phyloP scores from a whole-genome alignment of 2,113 vertebrate species.

The Chloroceryle aenea region DNA sequence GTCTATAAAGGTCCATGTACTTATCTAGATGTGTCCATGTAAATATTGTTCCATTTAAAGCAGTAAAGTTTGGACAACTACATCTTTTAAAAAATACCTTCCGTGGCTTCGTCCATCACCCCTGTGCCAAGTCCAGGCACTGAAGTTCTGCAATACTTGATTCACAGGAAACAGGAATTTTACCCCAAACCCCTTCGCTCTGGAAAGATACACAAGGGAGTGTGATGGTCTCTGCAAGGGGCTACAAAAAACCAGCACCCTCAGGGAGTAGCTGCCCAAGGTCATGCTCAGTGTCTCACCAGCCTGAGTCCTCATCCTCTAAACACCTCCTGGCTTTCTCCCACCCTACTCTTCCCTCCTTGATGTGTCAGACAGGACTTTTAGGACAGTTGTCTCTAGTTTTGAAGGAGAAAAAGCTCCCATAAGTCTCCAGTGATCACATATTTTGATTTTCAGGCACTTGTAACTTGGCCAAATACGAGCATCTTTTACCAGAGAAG shows the following conservation, averaged over 20 bases:
- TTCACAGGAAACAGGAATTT: neutral
- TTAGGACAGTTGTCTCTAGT: no score
- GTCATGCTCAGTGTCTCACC: neutral
- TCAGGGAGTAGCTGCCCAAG: no score
- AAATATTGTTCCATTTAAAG: neutral
- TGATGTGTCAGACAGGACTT: rapidly evolving
- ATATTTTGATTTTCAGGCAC: neutral
- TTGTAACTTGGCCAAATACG: neutral
- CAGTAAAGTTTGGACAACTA: neutral
- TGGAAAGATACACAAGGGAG: neutral
- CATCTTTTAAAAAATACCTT: neutral
- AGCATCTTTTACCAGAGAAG: neutral
- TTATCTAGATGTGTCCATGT: neutral
- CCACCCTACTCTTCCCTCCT: neutral
- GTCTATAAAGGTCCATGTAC: neutral
- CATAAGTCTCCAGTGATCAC: neutral
- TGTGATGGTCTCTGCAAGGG: rapidly evolving
- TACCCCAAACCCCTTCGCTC: neutral
- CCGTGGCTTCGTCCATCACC: rapidly evolving
- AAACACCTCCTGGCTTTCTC: neutral
- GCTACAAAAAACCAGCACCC: neutral
- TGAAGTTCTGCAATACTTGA: neutral
- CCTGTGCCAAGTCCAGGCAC: neutral
- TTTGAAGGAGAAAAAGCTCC: neutral
- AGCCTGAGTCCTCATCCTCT: neutral